Evolutionary conservation across 2,797 vertebrate species (phyloP).

Genomic region (Danio albolineatus): DNA sequence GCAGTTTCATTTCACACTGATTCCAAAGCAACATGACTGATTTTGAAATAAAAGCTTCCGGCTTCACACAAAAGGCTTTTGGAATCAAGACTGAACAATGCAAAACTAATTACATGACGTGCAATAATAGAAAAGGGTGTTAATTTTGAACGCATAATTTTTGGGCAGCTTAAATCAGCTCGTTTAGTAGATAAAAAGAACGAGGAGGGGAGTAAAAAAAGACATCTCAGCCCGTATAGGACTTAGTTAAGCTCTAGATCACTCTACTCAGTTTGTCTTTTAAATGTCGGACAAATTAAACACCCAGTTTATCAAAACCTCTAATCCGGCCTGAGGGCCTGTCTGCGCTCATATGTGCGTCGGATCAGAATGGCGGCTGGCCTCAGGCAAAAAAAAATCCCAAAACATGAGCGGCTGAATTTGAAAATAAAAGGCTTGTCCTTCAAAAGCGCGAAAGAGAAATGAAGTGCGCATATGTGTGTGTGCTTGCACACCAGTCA

Average conservation of each 20-base stretch:
- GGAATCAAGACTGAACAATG: constrained; percentile 36
- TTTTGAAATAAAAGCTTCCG: constrained; percentile 37
- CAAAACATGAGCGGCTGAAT: constrained; percentile 30
- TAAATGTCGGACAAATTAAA: constrained; percentile 51
- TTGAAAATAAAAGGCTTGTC: constrained; percentile 47
- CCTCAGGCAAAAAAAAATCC: constrained; percentile 25
- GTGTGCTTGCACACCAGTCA: constrained; percentile 27
- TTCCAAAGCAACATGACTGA: constrained; percentile 24
- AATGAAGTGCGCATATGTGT: constrained; percentile 33
- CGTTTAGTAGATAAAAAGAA: constrained; percentile 33
- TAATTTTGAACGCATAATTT: constrained; percentile 10
- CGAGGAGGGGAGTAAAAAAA: not conserved
- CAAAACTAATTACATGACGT: constrained; percentile 34
- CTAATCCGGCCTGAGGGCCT: constrained; percentile 44
- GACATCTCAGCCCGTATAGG: constrained; percentile 26
- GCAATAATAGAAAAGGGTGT: constrained; percentile 21
- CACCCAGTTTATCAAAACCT: constrained; percentile 38
- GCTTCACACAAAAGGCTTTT: constrained; percentile 34
- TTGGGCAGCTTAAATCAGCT: constrained; percentile 12
- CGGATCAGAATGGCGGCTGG: not conserved
- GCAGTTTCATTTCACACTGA: constrained; percentile 41
- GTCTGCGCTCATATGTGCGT: not conserved
- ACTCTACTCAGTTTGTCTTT: constrained; percentile 17
- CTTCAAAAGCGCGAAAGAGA: constrained; percentile 27
- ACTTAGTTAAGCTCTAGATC: constrained; percentile 39